A percentile compares a stretch with the other conserved stretches of the same genome.
phyloP scores from a whole-genome alignment of 1,140 invertebrate species.

The Calycopis cecrops region DNA sequence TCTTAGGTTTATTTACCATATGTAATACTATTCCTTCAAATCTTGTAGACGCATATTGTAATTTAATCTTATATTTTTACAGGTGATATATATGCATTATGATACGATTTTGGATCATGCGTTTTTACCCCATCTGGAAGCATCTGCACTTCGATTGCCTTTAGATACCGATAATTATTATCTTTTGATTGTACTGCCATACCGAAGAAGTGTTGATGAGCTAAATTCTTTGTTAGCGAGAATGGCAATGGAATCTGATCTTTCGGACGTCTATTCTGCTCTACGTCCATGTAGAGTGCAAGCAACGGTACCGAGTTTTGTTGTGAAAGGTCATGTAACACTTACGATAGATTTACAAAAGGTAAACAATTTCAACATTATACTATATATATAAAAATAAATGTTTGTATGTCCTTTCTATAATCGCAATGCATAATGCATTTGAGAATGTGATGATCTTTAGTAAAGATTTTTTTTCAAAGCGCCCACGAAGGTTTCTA shows the following conservation, averaged over 20 bases:
- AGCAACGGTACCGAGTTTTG: conserved; percentile 86
- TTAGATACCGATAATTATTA: conserved; percentile 82
- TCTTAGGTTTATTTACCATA: too few relatives aligned
- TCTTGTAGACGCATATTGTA: too few relatives aligned
- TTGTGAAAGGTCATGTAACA: conserved; percentile 84
- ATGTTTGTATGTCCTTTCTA: too few relatives aligned
- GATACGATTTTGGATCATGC: conserved; percentile 84
- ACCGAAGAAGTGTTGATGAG: conserved; percentile 64
- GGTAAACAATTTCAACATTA: too few relatives aligned
- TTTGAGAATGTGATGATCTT: too few relatives aligned
- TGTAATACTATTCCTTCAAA: too few relatives aligned
- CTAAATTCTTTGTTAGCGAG: conserved; percentile 52
- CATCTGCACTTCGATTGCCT: conserved; percentile 83
- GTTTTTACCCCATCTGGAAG: conserved; percentile 82
- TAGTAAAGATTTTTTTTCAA: too few relatives aligned
- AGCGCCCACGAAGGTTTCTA: too few relatives aligned
- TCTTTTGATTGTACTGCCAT: conserved; percentile 77
- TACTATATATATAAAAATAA: too few relatives aligned
- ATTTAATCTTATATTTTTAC: conserved; percentile 24
- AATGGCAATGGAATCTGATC: conserved; percentile 69
- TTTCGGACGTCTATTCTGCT: conserved; percentile 80
- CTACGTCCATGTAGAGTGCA: conserved; percentile 81
- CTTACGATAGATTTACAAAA: conserved; percentile 85
- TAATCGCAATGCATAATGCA: too few relatives aligned
- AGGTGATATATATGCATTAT: conserved; percentile 80